Evolutionary conservation across 2,113 vertebrate species (phyloP), one percentile per base, ranked within the genome.

Genomic region (Mastomys natalensis): DNA sequence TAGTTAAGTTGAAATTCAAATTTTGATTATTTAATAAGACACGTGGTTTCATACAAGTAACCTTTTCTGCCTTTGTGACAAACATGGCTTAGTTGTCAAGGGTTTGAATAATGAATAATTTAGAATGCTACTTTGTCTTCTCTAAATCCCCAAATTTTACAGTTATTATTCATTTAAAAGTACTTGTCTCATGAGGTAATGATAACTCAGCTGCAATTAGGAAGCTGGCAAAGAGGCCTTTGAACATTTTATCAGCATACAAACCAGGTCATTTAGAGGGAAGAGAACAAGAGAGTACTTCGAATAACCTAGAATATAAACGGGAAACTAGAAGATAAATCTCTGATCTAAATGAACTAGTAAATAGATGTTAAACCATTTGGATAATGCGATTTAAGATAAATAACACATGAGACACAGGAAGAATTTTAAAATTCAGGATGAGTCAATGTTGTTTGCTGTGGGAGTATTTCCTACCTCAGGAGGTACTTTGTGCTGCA

Each of bases 301-400:
- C 87, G 62, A 95, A 80, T 90, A 87, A 55, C 45, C 94, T 64
- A 80, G 31, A 94, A 74, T 68, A 89, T 73, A 91, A 94, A 95
- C 58, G n/a, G 58, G 31, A 96, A 87, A 94, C 22, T 91, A 64
- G 68, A 96, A 96, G 97, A 96, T 72, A 92, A 93, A 86, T 78
- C 31, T 87, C 78, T 76, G 76, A 68, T 58, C 76, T 53, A 68
- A 96, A 89, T 53, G 72, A 96, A 96, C 89, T 88, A 78, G 64
- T 81, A 93, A 90, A 87, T 74, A 95, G 89, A 85, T 87, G 51
- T 51, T 51, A 87, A 78, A 72, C 94, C 37, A 64, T 17, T 74
- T 94, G 48, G 60, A 58, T 89, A 48, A 94, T 70, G 26, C 34
- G 62, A 92, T 77, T 93, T 81, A 87, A 70, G 34, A 76, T 40